Percentiles rank a stretch among this genome's conserved stretches.
phyloP scores from a whole-genome alignment of 2,113 vertebrate genomes.

The Emydura subglobosa region DNA sequence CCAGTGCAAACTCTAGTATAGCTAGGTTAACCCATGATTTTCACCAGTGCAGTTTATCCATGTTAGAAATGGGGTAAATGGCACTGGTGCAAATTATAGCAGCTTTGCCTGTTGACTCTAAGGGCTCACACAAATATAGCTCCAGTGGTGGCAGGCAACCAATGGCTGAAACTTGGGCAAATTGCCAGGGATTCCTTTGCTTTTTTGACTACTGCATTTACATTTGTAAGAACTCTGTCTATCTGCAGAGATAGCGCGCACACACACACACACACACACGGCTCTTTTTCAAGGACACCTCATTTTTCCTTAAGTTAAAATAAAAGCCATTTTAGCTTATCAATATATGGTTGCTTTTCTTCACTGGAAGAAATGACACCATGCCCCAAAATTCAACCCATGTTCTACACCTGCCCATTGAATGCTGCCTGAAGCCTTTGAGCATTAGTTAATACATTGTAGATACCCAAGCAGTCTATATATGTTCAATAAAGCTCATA shows the following conservation, averaged over 20 bases:
- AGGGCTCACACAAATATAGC: neutral
- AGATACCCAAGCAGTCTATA: neutral
- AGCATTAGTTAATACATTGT: neutral
- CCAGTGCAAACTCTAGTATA: neutral
- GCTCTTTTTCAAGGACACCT: neutral
- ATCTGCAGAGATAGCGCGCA: neutral
- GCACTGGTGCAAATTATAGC: neutral
- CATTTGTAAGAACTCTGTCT: neutral
- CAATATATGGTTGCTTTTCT: neutral
- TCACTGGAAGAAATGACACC: neutral
- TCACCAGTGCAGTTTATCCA: neutral
- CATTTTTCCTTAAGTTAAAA: neutral
- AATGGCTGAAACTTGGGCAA: neutral
- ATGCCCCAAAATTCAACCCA: neutral
- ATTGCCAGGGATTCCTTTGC: neutral
- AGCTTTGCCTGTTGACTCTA: neutral
- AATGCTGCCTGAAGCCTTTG: conserved; percentile 9
- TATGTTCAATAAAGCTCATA: neutral
- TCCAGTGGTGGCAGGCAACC: neutral
- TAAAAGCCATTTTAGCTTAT: neutral
- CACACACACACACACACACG: too few relatives aligned
- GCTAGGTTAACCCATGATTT: neutral
- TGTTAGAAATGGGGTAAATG: neutral
- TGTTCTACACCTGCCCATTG: neutral
- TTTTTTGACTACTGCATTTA: neutral